These are phyloP conservation scores for Scomberomorus guttatus DNA, from an alignment of 2,797 vertebrate species.

Conservation along the genomic window DNA sequence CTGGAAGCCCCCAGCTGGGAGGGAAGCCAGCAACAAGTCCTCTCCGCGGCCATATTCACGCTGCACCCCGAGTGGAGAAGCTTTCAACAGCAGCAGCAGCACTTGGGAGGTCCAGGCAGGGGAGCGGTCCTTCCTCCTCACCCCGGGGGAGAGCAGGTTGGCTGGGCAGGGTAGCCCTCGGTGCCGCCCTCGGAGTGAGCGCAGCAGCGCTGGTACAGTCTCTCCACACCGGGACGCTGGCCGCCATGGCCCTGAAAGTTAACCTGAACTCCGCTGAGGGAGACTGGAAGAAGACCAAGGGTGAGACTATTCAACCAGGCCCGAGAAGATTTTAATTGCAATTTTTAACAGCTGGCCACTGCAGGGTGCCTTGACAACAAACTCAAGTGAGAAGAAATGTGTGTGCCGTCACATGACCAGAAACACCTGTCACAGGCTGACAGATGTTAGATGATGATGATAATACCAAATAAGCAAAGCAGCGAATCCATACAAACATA, in stretches of 20 bases:
- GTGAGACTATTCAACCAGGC: conserved; percentile 74
- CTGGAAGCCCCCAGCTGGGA: conserved; percentile 34
- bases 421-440: conserved; percentile 11
- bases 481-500: not conserved
- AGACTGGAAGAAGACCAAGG: conserved; percentile 84
- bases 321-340: not conserved
- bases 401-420: conserved; percentile 4
- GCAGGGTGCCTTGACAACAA: not conserved
- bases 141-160: conserved; percentile 24
- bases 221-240: conserved; percentile 75
- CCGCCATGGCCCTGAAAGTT: conserved; percentile 78
- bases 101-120: conserved; percentile 56
- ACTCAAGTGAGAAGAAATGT: not conserved
- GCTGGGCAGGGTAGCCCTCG: conserved; percentile 55
- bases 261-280: conserved; percentile 78
- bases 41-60: conserved; percentile 54
- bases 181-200: conserved; percentile 69
- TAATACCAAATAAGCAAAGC: not conserved
- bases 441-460: not conserved
- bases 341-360: not conserved
- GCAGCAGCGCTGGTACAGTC: conserved; percentile 53
- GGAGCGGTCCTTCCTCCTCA: conserved; percentile 12
- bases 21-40: conserved; percentile 46
- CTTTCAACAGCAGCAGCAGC: conserved; percentile 55
- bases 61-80: conserved; percentile 44